These are phyloP conservation scores for Phycodurus eques DNA, from an alignment of 2,113 vertebrate species.

Conservation along the genomic window DNA sequence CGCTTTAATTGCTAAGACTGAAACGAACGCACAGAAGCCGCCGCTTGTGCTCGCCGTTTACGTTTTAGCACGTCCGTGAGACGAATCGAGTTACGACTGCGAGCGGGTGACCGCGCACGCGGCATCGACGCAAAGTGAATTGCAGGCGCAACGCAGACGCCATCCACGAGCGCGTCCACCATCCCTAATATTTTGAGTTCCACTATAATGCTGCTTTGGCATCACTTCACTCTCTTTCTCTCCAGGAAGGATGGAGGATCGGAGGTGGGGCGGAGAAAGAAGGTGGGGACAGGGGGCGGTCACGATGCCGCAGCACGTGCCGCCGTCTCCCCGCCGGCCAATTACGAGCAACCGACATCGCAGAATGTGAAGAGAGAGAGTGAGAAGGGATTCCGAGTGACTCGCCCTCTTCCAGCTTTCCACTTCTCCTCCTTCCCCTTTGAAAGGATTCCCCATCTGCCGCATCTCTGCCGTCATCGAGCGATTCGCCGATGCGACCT, in stretches of 20 bases:
- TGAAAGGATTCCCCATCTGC: conserved; percentile 25
- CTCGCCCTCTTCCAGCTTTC: not conserved
- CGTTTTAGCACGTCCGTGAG: too few species aligned
- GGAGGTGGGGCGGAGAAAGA: not conserved
- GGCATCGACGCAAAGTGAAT: too few species aligned
- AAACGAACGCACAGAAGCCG: too few species aligned
- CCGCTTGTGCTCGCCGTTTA: too few species aligned
- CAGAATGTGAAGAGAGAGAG: conserved; percentile 13
- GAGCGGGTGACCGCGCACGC: too few species aligned
- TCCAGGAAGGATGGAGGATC: conserved; percentile 3
- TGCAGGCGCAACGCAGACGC: too few species aligned
- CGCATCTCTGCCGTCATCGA: conserved; percentile 11
- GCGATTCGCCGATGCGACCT: conserved; percentile 35
- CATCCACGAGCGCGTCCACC: too few species aligned
- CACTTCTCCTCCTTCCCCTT: conserved; percentile 3
- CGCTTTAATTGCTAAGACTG: too few species aligned
- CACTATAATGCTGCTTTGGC: not conserved
- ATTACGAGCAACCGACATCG: conserved; percentile 42
- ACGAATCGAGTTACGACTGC: too few species aligned
- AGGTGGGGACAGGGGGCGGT: conserved; percentile 34
- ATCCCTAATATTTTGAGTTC: not conserved
- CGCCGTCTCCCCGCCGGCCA: conserved; percentile 42
- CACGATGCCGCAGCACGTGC: conserved; percentile 64
- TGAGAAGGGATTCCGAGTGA: conserved; percentile 3
- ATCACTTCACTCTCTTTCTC: not conserved